Evolutionary conservation across 2,113 vertebrate species (phyloP).

Genomic region (Promerops cafer): DNA sequence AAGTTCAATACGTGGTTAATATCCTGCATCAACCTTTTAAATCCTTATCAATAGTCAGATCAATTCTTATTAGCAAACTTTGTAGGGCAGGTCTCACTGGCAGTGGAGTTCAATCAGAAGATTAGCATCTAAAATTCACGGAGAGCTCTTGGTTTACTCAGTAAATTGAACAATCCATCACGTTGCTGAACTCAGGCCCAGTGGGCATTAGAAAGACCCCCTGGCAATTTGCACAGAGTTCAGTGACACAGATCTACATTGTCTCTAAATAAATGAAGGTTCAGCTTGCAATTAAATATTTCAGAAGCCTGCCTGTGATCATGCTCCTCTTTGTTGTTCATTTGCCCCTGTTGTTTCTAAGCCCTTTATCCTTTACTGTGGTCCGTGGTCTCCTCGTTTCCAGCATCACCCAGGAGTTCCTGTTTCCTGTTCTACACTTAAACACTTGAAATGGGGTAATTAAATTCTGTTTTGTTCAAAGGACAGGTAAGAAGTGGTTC

Average conservation of each 20-base stretch:
- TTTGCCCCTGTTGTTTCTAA: background rate
- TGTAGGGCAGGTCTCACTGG: background rate
- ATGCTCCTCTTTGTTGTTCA: background rate
- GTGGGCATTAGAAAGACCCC: background rate
- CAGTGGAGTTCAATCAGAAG: background rate
- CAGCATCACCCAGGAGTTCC: background rate
- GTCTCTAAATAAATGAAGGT: background rate
- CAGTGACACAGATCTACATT: background rate
- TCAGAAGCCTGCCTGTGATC: background rate
- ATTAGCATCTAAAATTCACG: background rate
- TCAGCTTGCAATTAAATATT: background rate
- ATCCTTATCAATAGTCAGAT: background rate
- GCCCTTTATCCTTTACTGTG: background rate
- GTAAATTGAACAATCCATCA: conserved; percentile 29
- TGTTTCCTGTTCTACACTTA: background rate
- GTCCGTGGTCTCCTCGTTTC: accelerated
- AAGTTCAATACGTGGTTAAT: background rate
- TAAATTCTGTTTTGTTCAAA: background rate
- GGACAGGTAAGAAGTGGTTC: background rate
- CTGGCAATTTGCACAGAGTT: background rate
- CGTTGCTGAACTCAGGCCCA: background rate
- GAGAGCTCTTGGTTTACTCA: background rate
- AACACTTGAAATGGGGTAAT: background rate
- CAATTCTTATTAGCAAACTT: conserved; percentile 10
- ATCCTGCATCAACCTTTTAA: background rate